Conservation (phyloP, 2,888 invertebrate species). For the Amphimallon solstitiale region DNA sequence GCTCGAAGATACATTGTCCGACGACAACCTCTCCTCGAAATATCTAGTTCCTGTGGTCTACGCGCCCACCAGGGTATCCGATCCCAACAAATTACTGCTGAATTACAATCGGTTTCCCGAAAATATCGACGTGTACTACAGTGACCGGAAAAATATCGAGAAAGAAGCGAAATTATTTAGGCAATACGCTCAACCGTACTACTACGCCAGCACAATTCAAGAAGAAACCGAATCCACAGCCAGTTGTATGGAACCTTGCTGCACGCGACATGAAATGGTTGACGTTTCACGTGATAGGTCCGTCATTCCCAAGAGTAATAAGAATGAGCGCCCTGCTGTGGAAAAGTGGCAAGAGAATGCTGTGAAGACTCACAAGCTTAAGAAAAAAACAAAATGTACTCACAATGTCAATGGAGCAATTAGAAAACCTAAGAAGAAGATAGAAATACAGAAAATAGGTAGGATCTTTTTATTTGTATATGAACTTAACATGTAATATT, state of each 20-base stretch:
- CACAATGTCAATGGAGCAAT: neutral
- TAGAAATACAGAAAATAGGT: neutral
- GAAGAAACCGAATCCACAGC: conserved; percentile 30
- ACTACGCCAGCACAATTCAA: conserved; percentile 12
- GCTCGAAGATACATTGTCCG: neutral
- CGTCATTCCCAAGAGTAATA: neutral
- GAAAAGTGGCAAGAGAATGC: neutral
- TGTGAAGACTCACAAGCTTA: neutral
- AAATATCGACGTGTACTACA: conserved; percentile 32
- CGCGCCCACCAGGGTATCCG: conserved; percentile 19
- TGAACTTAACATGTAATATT: neutral
- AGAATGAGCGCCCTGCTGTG: neutral
- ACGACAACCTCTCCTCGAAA: neutral
- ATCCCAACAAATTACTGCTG: conserved; percentile 1
- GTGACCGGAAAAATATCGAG: conserved; percentile 32
- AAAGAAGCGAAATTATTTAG: conserved; percentile 27
- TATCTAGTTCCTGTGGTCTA: conserved; percentile 33
- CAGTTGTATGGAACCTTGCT: conserved; percentile 1
- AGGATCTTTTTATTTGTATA: neutral
- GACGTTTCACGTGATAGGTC: neutral
- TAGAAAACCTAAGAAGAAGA: neutral
- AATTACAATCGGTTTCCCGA: neutral
- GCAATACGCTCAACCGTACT: neutral
- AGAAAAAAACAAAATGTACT: conserved; percentile 4
- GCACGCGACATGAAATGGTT: neutral